These are phyloP conservation scores for Nycticebus coucang DNA, from an alignment of 2,113 vertebrate genomes.

Conservation along the genomic window DNA sequence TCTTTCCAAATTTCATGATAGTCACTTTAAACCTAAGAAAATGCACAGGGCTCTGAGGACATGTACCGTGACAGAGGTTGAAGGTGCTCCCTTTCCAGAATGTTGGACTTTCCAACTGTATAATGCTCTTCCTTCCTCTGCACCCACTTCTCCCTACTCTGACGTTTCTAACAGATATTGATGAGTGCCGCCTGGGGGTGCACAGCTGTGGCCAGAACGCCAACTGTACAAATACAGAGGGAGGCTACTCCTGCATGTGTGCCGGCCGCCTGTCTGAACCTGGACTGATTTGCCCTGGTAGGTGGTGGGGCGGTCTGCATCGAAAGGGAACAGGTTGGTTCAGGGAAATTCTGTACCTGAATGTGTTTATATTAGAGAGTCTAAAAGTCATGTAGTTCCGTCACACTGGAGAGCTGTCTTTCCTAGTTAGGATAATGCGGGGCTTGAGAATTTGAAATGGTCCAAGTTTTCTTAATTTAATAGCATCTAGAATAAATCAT, in stretches of 20 bases:
- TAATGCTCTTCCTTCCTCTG: neutral
- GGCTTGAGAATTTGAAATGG: neutral
- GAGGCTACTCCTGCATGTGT: slow-evolving; percentile 85
- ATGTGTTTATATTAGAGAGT: neutral
- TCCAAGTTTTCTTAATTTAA: slow-evolving; percentile 8
- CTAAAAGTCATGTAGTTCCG: neutral
- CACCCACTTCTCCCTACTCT: neutral
- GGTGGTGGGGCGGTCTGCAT: slow-evolving; percentile 8
- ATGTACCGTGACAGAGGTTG: neutral
- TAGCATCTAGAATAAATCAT: slow-evolving; percentile 10
- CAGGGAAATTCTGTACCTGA: neutral
- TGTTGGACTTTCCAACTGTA: neutral
- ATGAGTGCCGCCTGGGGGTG: slow-evolving; percentile 85
- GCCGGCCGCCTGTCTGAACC: slow-evolving; percentile 75
- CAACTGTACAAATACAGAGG: slow-evolving; percentile 86
- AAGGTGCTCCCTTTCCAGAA: neutral
- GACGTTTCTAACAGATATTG: slow-evolving; percentile 84
- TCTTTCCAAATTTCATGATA: neutral
- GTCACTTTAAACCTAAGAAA: neutral
- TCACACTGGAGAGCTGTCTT: neutral
- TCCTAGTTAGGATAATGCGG: neutral
- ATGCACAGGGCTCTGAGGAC: neutral
- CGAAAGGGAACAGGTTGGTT: neutral
- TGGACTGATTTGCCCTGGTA: slow-evolving; percentile 82
- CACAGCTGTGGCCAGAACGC: slow-evolving; percentile 85